Conservation (phyloP, 2,797 vertebrate genomes). For the Sarcophilus harrisii region DNA sequence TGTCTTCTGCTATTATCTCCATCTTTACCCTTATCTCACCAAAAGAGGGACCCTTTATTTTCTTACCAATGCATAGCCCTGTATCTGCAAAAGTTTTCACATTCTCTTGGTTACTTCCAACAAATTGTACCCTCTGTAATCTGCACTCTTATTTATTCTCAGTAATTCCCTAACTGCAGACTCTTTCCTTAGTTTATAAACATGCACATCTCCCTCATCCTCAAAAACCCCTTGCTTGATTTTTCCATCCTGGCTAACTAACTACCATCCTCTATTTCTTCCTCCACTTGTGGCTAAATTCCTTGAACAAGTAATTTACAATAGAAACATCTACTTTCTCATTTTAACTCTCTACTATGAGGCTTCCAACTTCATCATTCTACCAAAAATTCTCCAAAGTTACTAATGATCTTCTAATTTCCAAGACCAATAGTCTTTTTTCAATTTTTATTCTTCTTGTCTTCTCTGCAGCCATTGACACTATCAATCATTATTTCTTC, state of each 20-base stretch:
- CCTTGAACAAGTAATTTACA: neutral
- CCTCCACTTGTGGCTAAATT: neutral
- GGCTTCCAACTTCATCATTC: neutral
- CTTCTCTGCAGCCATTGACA: neutral
- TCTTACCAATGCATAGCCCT: neutral
- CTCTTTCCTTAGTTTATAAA: neutral
- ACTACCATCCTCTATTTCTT: neutral
- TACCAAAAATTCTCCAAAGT: neutral
- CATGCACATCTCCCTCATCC: neutral
- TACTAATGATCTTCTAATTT: neutral
- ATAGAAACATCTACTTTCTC: neutral
- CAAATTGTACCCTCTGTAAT: fast-evolving
- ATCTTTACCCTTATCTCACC: neutral
- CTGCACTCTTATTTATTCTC: neutral
- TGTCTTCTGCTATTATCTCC: neutral
- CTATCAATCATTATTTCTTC: neutral
- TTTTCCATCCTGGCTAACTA: neutral
- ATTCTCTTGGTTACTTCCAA: neutral
- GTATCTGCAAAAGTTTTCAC: neutral
- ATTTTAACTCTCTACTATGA: no score
- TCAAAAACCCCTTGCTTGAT: neutral
- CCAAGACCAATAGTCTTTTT: neutral
- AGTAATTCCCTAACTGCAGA: neutral
- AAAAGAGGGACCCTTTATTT: neutral
- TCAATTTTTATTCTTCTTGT: neutral